These are phyloP conservation scores for Apodemus sylvaticus DNA, from an alignment of 2,113 vertebrate species.

Conservation along the genomic window DNA sequence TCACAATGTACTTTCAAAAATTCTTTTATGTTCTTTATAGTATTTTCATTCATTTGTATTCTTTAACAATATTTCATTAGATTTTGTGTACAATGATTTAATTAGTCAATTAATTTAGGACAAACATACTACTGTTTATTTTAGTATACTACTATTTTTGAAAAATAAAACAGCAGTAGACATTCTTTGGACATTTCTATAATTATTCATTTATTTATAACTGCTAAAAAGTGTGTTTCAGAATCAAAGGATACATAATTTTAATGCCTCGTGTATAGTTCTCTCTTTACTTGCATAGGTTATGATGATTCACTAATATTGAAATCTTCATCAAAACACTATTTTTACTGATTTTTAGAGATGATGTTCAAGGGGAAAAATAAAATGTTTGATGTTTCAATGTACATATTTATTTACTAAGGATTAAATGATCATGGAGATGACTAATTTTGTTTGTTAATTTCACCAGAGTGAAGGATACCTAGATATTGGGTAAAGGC, in stretches of 20 bases:
- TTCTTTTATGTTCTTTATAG: background rate
- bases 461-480: background rate
- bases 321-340: background rate
- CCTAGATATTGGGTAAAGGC: background rate
- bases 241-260: background rate
- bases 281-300: background rate
- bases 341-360: background rate
- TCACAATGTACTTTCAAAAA: background rate
- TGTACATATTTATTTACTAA: background rate
- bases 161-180: background rate
- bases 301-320: background rate
- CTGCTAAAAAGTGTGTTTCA: background rate
- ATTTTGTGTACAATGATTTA: background rate
- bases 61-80: background rate
- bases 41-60: background rate
- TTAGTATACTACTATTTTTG: background rate
- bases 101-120: background rate
- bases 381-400: background rate
- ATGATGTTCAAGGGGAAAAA: background rate
- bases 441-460: background rate
- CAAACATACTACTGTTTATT: background rate
- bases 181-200: background rate
- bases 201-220: background rate
- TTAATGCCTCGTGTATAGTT: background rate
- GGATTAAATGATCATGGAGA: background rate